Base-by-base conservation (phyloP, 1,140 invertebrate genomes). In the Asbolus verrucosus region DNA sequence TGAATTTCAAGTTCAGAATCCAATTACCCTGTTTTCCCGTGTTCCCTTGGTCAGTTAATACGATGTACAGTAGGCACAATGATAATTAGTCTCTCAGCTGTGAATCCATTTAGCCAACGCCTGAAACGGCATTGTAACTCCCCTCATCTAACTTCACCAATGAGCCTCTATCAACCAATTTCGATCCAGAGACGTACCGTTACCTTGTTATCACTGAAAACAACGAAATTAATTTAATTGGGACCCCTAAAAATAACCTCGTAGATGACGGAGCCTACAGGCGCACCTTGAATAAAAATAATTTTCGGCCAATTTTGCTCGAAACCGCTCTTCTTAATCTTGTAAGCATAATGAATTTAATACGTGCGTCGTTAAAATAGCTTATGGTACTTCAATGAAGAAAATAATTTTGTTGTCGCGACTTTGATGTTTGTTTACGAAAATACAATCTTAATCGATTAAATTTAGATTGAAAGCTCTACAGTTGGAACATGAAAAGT, bases 71-170 rank as follows among this genome's bases (percentile, higher is more conserved):
- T 43, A 65, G 62, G 62, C 62, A 39, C 33, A 65, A 65, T 65
- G 62, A 65, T 65, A 65, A 65, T 65, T 65, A 65, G 62, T 65
- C 62, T 65, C 62, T 65, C 62, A 65, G 39, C 62, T 65, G 39
- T 65, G 36, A 65, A 65, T 65, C 62, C 62, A 65, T 65, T 65
- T 65, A 54, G 46, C 19, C 9, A 27, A 24, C 19, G 46, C n/a
- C 46, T 14, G 46, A 54, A 54, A 54, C 27, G 46, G 19, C 11
- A 27, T 27, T 54, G 19, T 27, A 54, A 54, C 41, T 46, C 41
- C 41, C 19, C 41, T 46, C 41, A 6, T 46, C 16, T 46, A 46
- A 46, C 46, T 11, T 18, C 19, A 27, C 21, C 18, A 16, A 54
- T 46, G 41, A 18, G 41, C 18, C 15, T 2, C 3, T 18, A 54